Conservation (phyloP, 2,797 vertebrate genomes). For the Hemitrygon akajei region DNA sequence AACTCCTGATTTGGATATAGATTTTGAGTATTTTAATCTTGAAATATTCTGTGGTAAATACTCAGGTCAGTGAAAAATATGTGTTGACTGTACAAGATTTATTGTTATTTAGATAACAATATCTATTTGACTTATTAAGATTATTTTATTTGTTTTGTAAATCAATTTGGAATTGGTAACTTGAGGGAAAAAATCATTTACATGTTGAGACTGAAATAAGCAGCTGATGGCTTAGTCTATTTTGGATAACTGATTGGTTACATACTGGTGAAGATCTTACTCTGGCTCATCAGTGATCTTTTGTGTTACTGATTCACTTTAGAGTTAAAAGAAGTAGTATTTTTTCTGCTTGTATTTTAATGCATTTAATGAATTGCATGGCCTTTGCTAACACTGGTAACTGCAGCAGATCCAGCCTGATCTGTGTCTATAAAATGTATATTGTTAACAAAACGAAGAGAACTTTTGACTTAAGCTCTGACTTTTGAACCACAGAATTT, state of each 20-base stretch:
- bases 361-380: too few species aligned
- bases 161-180: background rate
- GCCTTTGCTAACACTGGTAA: too few species aligned
- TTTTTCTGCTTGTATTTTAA: too few species aligned
- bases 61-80: background rate
- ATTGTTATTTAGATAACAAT: too few species aligned
- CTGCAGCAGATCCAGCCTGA: too few species aligned
- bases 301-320: too few species aligned
- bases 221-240: background rate
- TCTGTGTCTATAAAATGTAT: background rate
- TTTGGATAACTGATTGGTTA: background rate
- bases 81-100: background rate
- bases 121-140: background rate
- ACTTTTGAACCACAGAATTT: background rate
- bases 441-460: background rate
- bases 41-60: background rate
- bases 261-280: too few species aligned
- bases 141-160: background rate
- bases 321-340: too few species aligned
- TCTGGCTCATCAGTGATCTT: background rate
- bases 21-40: background rate
- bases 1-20: background rate
- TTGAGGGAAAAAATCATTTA: too few species aligned
- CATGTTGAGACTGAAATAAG: too few species aligned
- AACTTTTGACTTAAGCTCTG: background rate